Evolutionary conservation across 2,888 invertebrate species (phyloP), one percentile per base, ranked within the genome.

Genomic region (Azorinus chamasolen): DNA sequence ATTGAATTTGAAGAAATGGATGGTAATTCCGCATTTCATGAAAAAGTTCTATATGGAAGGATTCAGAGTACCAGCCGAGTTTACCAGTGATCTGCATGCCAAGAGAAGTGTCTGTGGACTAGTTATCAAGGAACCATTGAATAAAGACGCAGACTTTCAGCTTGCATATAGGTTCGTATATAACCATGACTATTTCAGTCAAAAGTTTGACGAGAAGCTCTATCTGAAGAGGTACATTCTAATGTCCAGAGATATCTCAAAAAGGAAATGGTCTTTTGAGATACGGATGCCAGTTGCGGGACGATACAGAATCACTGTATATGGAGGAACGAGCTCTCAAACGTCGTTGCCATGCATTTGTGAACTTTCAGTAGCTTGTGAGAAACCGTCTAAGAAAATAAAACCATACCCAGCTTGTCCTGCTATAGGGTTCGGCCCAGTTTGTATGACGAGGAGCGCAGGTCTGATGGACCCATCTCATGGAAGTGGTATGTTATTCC

Each of bases 271-370:
- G 74, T 48, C 64, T n/a, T 71, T 83, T 20, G 81, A 81, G 43
- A 65, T 71, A 1, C 55, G 83, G 37, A 65, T 83, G 65, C 83
- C 83, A 14, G 53, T 81, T 1, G 53, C 83, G 12, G 83, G 83
- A 8, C 58, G 58, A 16, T 83, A 83, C 51, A 50, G 77, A 39
- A 63, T 81, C 8, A 75, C 77, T 1, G 57, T 78, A n/a, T 81
- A 78, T 18, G 81, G 81, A 6, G 81, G 81, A 1, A 59, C 55
- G 5, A 61, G 61, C n/a, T 55, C 61, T 5, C 39, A 53, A 45
- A 12, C 51, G 25, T 59, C 57, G 5, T 48, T 81, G 12, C 74
- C 77, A 2, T 81, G 81, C 74, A 71, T 81, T 12, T 74, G 74
- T 50, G 81, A 81, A 57, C 46, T 59, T 18, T 45, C 46, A 20